Evolutionary conservation across 92 coral and sea anemone genomes (phyloP).

Genomic region (Palythoa grandis): DNA sequence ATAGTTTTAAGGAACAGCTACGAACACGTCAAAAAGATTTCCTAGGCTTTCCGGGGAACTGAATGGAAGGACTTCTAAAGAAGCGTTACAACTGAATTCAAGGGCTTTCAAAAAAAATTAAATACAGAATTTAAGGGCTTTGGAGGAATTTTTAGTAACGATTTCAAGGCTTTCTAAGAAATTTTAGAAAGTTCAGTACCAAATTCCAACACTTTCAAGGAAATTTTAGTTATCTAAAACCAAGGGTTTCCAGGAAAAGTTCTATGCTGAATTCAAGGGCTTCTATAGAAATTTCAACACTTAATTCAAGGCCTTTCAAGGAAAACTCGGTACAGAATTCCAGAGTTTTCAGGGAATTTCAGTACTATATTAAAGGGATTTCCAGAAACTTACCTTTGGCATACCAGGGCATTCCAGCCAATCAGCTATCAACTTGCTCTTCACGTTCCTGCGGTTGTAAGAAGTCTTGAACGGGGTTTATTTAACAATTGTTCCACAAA

Average conservation of each 20-base stretch:
- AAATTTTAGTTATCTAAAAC: no score
- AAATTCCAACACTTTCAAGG: no score
- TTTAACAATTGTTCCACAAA: not conserved
- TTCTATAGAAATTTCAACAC: no score
- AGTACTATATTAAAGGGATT: no score
- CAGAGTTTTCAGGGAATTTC: no score
- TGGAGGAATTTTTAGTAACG: not conserved
- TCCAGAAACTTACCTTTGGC: conserved; percentile 70
- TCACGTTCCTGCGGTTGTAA: conserved; percentile 58
- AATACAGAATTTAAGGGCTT: not conserved
- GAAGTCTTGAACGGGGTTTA: not conserved
- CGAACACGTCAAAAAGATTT: not conserved
- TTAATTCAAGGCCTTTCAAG: no score
- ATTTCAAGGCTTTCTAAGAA: not conserved
- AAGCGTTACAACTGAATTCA: not conserved
- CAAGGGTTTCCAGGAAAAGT: no score
- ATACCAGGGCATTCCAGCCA: conserved; percentile 93
- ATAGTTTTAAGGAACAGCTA: not conserved
- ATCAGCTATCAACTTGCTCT: conserved; percentile 72
- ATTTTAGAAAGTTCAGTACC: no score
- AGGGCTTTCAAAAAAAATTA: not conserved
- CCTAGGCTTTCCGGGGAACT: not conserved
- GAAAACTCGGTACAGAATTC: no score
- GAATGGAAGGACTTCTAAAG: not conserved
- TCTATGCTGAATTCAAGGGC: no score